These are phyloP conservation scores for Holothuria scabra DNA, from an alignment of 53 echinoderm and acorn worm species.

Conservation along the genomic window DNA sequence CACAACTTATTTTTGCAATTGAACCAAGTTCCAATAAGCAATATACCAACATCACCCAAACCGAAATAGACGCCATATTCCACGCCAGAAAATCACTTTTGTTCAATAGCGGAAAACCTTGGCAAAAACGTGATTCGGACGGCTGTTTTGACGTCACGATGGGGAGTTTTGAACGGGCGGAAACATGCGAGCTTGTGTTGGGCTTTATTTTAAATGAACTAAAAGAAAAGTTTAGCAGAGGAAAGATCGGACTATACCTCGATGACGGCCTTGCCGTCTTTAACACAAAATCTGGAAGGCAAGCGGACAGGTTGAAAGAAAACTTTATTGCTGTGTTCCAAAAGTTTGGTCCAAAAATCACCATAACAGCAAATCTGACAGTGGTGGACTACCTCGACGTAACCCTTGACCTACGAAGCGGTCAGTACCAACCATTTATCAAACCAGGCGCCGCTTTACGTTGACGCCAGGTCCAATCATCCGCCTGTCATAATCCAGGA, in stretches of 20 bases:
- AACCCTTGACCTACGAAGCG: too few relatives aligned
- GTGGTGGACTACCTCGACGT: too few relatives aligned
- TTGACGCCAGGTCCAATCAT: too few relatives aligned
- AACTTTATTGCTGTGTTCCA: too few relatives aligned
- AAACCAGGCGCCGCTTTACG: too few relatives aligned
- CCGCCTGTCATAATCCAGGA: too few relatives aligned
- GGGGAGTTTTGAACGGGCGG: constrained; percentile 54
- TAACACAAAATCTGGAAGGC: constrained; percentile 25
- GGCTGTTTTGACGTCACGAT: constrained; percentile 50
- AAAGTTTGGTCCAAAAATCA: too few relatives aligned
- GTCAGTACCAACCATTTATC: too few relatives aligned
- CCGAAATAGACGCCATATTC: constrained; percentile 12
- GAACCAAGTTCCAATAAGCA: too few relatives aligned
- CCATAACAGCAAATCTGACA: too few relatives aligned
- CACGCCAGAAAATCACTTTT: constrained; percentile 52
- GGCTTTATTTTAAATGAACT: constrained; percentile 38
- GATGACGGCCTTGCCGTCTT: constrained; percentile 52
- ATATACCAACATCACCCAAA: not conserved
- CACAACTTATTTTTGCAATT: too few relatives aligned
- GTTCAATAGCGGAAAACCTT: constrained; percentile 33
- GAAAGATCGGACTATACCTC: constrained; percentile 38
- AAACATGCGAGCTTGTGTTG: constrained; percentile 47
- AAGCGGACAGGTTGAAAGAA: constrained; percentile 27
- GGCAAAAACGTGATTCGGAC: constrained; percentile 37
- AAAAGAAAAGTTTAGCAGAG: not conserved